Base-by-base conservation (phyloP, 2,113 vertebrate genomes). In the Origma solitaria region DNA sequence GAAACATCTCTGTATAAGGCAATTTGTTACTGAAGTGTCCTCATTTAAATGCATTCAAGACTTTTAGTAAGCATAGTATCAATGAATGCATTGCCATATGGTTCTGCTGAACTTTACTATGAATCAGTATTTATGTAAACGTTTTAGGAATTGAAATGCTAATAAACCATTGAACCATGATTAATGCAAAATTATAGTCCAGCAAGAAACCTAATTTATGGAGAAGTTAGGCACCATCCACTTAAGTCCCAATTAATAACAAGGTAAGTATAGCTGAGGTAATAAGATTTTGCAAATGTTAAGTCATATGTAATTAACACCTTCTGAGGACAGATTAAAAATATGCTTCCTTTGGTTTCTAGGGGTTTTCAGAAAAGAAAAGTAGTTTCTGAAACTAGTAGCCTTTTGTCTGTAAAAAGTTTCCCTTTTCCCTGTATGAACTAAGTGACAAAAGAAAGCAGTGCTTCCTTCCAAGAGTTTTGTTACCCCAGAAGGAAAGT, bases 221-320 rank as follows among this genome's bases (percentile, higher is more conserved):
- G n/a, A 69, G 58, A 83, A 86, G 28, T 45, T 57, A 61, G 62
- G 50, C 50, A 77, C 40, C 30, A 56, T 94, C 44, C 40, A 57
- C 31, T 61, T 61, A 80, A 94, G 19, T 65, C 37, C 5, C n/a
- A 83, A n/a, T 92, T 94, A 90, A 57, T 92, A 76, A 69, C 50
- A 69, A 20, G 53, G 24, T 56, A 80, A 86, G 49, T 86, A 49
- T 86, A 92, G 62, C 80, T 90, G 62, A 88, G 31, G 37, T 88
- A 65, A 66, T 69, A 86, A 91, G 49, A 86, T 76, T 92, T 77
- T 90, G 37, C 80, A 95, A 95, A 73, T 73, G 57, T 76, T 92
- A 82, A 86, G 51, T 86, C 62, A 23, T 33, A 28, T 72, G 57
- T 86, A 88, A 79, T 88, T 92, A 92, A 69, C 45, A 90, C n/a